These are phyloP conservation scores for Carlito syrichta DNA, from an alignment of 2,113 vertebrate species.

Conservation along the genomic window DNA sequence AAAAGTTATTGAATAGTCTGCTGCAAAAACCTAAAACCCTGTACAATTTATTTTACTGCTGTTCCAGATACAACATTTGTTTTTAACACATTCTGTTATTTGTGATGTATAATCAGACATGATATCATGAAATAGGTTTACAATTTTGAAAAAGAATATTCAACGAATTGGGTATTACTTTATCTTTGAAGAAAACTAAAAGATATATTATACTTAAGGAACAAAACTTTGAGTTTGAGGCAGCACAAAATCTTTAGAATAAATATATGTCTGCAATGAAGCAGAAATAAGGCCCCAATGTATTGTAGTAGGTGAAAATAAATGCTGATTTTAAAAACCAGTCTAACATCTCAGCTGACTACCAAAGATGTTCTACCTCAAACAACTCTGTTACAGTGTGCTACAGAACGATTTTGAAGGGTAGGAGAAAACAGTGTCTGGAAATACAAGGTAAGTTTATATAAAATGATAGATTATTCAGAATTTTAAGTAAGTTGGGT, in stretches of 20 bases:
- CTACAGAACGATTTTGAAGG: not conserved
- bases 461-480: not conserved
- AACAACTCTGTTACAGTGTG: not conserved
- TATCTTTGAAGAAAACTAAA: constrained; percentile 38
- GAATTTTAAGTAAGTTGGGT: not conserved
- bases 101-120: constrained; percentile 24
- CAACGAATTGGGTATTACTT: not conserved
- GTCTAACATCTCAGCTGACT: not conserved
- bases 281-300: not conserved
- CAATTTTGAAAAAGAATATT: constrained; percentile 23
- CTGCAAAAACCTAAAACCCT: not conserved
- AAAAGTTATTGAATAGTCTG: constrained; percentile 36
- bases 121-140: not conserved
- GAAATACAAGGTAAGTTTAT: not conserved
- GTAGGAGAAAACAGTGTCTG: not conserved
- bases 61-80: not conserved
- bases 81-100: not conserved
- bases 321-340: not conserved
- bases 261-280: not conserved
- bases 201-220: not conserved
- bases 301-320: constrained; percentile 16
- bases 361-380: not conserved
- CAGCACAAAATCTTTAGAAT: constrained; percentile 21
- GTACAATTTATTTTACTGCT: not conserved
- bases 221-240: not conserved